These are phyloP conservation scores for Oncorhynchus kisutch DNA, from an alignment of 2,113 vertebrate species.

Conservation along the genomic window DNA sequence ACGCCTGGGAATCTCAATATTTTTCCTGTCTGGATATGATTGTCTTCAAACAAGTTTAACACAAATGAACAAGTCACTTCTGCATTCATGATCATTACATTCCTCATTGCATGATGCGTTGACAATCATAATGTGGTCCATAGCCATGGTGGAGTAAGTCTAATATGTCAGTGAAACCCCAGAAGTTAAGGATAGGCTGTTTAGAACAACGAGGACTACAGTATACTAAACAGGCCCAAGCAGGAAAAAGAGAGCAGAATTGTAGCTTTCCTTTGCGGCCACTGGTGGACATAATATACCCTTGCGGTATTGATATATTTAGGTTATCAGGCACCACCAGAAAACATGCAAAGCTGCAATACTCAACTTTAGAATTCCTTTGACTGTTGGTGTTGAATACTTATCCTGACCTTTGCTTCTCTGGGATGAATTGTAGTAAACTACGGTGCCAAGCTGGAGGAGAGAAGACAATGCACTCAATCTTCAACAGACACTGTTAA, in stretches of 20 bases:
- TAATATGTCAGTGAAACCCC: background rate
- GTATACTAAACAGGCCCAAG: background rate
- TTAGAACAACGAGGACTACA: background rate
- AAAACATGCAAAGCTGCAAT: slow-evolving; percentile 17
- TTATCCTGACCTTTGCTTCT: slow-evolving; percentile 1
- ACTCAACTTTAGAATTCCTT: slow-evolving; percentile 11
- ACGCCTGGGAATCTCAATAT: too few species aligned
- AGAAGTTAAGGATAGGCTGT: background rate
- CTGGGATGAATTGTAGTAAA: background rate
- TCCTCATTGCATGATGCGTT: background rate
- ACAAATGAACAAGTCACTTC: background rate
- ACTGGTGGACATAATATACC: background rate
- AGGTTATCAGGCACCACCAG: slow-evolving; percentile 27
- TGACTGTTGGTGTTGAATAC: slow-evolving; percentile 1
- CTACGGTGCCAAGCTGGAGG: slow-evolving; percentile 15
- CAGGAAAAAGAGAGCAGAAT: background rate
- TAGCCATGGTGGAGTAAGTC: background rate
- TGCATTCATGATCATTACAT: background rate
- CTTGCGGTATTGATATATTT: background rate
- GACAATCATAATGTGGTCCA: background rate
- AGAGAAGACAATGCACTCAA: slow-evolving; percentile 12
- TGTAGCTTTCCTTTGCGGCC: background rate
- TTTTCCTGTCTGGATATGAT: background rate
- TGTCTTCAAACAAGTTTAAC: background rate
- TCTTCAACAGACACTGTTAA: slow-evolving; percentile 19